These are phyloP conservation scores for Metopolophium dirhodum DNA, from an alignment of 1,140 invertebrate genomes.

Conservation along the genomic window DNA sequence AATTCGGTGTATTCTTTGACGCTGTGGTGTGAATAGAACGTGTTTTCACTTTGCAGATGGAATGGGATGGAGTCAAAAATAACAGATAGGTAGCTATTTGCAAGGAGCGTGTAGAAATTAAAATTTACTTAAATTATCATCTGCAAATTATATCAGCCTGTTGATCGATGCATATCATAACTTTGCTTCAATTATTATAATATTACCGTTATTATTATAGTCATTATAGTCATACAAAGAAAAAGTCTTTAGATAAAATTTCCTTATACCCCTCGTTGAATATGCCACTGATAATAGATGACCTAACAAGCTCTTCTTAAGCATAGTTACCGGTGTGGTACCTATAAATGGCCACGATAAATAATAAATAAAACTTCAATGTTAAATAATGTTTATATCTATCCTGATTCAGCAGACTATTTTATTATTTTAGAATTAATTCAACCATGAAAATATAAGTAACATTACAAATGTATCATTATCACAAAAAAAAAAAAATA, in stretches of 20 bases:
- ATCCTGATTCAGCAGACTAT: background rate
- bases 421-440: background rate
- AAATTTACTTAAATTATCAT: background rate
- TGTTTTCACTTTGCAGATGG: background rate
- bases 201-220: background rate
- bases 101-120: background rate
- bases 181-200: background rate
- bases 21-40: background rate
- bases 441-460: too few relatives aligned
- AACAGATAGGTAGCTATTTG: background rate
- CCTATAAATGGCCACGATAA: background rate
- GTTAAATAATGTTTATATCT: background rate
- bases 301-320: background rate
- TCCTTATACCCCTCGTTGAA: background rate
- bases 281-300: background rate
- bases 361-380: background rate
- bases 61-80: background rate
- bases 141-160: background rate
- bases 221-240: background rate
- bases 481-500: too few relatives aligned
- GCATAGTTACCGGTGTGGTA: background rate
- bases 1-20: background rate
- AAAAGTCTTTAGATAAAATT: background rate
- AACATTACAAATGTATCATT: too few relatives aligned
- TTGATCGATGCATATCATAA: background rate